A percentile compares a stretch with the other conserved stretches of the same genome.
Conservation (phyloP, 2,113 vertebrate genomes). For the Paramormyrops kingsleyae region DNA sequence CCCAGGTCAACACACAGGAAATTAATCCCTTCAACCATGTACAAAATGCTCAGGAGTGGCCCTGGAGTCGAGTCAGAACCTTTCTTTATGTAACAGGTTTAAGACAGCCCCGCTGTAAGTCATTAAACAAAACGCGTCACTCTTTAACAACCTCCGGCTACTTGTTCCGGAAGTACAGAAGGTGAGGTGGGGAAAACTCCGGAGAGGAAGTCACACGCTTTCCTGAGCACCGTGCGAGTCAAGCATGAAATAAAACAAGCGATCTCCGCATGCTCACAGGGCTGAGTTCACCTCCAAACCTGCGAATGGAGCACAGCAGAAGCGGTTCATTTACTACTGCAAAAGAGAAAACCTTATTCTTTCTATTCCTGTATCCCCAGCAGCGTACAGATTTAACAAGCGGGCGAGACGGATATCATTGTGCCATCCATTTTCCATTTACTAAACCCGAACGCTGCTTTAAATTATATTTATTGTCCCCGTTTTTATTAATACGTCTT, state of each 20-base stretch:
- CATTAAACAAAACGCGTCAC: background rate
- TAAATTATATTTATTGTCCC: constrained; percentile 19
- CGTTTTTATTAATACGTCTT: constrained; percentile 30
- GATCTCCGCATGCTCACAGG: background rate
- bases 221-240: background rate
- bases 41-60: background rate
- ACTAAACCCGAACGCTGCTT: background rate
- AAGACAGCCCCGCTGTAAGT: background rate
- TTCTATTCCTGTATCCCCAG: background rate
- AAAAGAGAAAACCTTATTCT: background rate
- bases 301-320: background rate
- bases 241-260: background rate
- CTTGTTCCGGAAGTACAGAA: background rate
- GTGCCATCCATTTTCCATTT: constrained; percentile 10
- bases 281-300: background rate
- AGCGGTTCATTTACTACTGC: background rate
- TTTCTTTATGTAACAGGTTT: background rate
- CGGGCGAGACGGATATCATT: background rate
- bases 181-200: background rate
- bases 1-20: background rate
- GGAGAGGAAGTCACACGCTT: background rate
- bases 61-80: background rate
- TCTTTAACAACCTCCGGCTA: background rate
- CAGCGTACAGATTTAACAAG: background rate
- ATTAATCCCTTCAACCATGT: background rate